Percentiles rank a stretch among this genome's conserved stretches.
These are phyloP conservation scores for Rhinogobio ventralis DNA, from an alignment of 2,797 vertebrate species.

Conservation along the genomic window DNA sequence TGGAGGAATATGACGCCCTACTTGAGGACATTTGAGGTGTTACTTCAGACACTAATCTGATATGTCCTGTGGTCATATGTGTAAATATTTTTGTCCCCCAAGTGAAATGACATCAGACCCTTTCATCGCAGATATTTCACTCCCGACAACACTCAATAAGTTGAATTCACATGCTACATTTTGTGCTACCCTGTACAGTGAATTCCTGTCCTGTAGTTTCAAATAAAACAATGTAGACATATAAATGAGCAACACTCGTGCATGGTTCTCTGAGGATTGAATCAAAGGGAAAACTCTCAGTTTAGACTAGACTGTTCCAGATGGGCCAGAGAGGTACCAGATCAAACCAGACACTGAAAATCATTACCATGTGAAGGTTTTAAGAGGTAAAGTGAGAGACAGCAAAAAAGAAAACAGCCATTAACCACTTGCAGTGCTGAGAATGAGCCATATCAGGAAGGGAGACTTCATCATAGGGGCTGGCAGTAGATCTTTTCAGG, in stretches of 20 bases:
- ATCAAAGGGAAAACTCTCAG: slow-evolving; percentile 51
- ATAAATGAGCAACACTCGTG: slow-evolving; percentile 37
- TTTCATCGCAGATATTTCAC: background rate
- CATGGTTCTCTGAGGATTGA: slow-evolving; percentile 33
- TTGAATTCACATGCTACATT: background rate
- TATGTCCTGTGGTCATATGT: slow-evolving; percentile 41
- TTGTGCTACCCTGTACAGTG: background rate
- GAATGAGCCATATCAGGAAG: slow-evolving; percentile 46
- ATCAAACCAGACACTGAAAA: slow-evolving; percentile 57
- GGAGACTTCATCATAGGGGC: slow-evolving; percentile 35
- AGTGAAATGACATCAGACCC: slow-evolving; percentile 21
- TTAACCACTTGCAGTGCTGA: slow-evolving; percentile 50
- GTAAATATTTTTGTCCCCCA: slow-evolving; percentile 32
- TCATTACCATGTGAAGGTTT: slow-evolving; percentile 52
- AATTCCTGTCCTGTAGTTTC: background rate
- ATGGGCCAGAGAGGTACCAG: slow-evolving; percentile 51
- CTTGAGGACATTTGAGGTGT: slow-evolving; percentile 51
- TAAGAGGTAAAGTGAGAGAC: slow-evolving; percentile 50
- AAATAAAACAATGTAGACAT: slow-evolving; percentile 13
- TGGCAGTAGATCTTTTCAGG: slow-evolving; percentile 38
- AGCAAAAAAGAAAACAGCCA: slow-evolving; percentile 31
- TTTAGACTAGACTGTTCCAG: slow-evolving; percentile 56
- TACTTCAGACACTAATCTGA: slow-evolving; percentile 58
- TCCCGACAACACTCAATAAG: background rate
- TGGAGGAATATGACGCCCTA: slow-evolving; percentile 42